Percentiles rank a stretch among this genome's conserved stretches.
These are phyloP conservation scores for Sandelia bainsii DNA, from an alignment of 2,797 vertebrate species.

Conservation along the genomic window DNA sequence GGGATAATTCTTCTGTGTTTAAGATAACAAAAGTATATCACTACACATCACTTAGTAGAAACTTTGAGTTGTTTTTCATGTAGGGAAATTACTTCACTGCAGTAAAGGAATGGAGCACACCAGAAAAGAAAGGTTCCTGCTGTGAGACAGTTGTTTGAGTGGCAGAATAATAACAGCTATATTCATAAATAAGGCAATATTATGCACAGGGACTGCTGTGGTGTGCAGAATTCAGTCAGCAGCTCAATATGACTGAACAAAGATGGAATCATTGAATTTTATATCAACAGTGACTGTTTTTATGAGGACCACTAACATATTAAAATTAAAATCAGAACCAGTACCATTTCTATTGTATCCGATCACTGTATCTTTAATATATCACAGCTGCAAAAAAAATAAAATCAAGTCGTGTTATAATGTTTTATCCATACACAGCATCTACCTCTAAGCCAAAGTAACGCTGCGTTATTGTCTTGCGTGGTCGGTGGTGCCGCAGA, in stretches of 20 bases:
- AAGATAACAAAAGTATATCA: neutral
- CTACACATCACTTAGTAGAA: constrained; percentile 4
- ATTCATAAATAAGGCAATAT: constrained; percentile 29
- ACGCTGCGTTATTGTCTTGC: neutral
- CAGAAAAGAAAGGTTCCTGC: constrained; percentile 23
- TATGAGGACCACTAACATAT: neutral
- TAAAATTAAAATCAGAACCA: neutral
- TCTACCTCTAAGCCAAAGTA: neutral
- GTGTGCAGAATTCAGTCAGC: neutral
- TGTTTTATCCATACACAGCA: neutral
- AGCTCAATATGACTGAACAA: neutral
- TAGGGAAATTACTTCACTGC: neutral
- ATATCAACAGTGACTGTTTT: neutral
- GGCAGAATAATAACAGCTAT: constrained; percentile 38
- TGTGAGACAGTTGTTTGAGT: constrained; percentile 18
- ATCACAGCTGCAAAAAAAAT: neutral
- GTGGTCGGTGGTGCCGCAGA: neutral
- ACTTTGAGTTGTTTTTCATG: constrained; percentile 15
- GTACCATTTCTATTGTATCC: accelerated
- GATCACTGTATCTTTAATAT: neutral
- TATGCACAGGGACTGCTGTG: neutral
- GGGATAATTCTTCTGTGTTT: constrained; percentile 9
- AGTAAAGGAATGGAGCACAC: constrained; percentile 9
- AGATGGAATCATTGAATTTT: constrained; percentile 11
- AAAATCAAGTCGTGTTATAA: neutral